phyloP scores from a whole-genome alignment of 1,140 invertebrate species.

The Tetragnatha versicolor region DNA sequence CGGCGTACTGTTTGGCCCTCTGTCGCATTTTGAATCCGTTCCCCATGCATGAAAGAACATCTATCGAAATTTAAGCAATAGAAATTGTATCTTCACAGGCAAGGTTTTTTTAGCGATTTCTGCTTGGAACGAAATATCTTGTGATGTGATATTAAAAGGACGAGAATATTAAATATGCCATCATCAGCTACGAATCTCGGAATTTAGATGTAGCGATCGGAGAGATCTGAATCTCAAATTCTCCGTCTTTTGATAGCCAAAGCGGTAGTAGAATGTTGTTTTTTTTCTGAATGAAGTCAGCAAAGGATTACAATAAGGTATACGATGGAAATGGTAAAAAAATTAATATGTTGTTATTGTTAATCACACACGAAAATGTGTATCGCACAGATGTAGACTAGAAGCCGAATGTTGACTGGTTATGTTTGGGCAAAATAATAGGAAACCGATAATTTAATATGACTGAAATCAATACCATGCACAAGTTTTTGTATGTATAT shows the following conservation, averaged over 20 bases:
- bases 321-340: background rate
- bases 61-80: too few species aligned
- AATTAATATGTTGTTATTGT: slow-evolving; percentile 49
- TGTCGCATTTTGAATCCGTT: slow-evolving; percentile 1
- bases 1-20: slow-evolving; percentile 7
- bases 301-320: background rate
- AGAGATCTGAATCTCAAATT: background rate
- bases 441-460: background rate
- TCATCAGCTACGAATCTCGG: background rate
- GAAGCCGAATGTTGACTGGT: slow-evolving; percentile 52
- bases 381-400: slow-evolving; percentile 53
- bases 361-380: slow-evolving; percentile 44
- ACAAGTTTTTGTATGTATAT: slow-evolving; percentile 42
- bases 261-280: background rate
- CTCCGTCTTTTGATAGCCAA: background rate
- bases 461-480: slow-evolving; percentile 22
- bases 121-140: background rate
- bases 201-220: background rate
- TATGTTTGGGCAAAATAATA: slow-evolving; percentile 49
- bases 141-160: background rate
- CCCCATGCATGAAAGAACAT: background rate
- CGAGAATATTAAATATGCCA: background rate
- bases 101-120: background rate
- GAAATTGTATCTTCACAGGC: background rate
- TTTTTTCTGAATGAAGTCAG: background rate